Base-by-base conservation (phyloP, 2,888 invertebrate species). In the Lepidochrysops patricia region DNA sequence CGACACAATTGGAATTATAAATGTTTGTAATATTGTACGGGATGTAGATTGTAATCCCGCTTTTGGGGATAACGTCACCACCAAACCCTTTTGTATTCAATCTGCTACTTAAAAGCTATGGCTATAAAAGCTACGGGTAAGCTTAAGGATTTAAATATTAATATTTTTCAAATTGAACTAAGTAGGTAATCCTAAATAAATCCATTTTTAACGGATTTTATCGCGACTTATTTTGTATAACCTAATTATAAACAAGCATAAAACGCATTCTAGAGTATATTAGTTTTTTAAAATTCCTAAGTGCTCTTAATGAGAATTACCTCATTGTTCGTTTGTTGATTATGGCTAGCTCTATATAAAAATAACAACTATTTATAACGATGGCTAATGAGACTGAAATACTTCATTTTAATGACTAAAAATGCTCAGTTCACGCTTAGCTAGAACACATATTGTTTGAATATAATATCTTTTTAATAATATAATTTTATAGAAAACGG, bases 401-500 rank as follows among this genome's bases (percentile, higher is more conserved):
- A 19, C 32, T 54, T 19, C 12, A 54, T 32, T 54, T 54, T 32
- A 54, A 54, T 29, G 54, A 27, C 32, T 19, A 54, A 32, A 27
- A 54, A 54, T 32, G 19, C 19, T 29, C 5, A 52, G 52, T 15
- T n/a, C 43, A 48, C 23, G 37, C 48, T 9, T n/a, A 7, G 27
- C 25, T 52, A n/a, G 15, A 50, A 26, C 26, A 12, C 49, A 50
- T 25, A 4, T 29, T 29, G 13, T 26, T 23, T 25, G 48, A 9
- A 49, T 29, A 48, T 7, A 2, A 4, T 23, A 2, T 23, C 12
- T 9, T 23, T 49, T 49, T 29, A 27, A 27, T 15, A 32, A 1
- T 12, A 9, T 3, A 19, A 32, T 19, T 2, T n/a, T 19, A 15
- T 29, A 19, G 15, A 32, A 12, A 54, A 32, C 15, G 5, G 9